A percentile compares a stretch with the other conserved stretches of the same genome.
Evolutionary conservation across 2,113 vertebrate species (phyloP).

Genomic region (Xerus inauris): DNA sequence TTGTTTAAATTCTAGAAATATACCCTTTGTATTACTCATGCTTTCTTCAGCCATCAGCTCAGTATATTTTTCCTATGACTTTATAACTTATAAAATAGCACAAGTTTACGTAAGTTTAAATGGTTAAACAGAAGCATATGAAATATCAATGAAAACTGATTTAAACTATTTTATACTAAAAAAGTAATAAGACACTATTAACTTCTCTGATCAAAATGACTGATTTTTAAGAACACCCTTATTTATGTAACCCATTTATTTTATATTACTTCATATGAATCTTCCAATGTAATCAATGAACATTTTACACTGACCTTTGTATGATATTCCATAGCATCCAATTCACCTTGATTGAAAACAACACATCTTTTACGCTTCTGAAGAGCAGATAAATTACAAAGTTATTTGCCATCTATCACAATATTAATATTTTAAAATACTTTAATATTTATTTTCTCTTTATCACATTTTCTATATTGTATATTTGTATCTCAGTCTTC

Average conservation of each 20-base stretch:
- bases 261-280: constrained; percentile 19
- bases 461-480: neutral
- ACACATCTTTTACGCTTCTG: constrained; percentile 91
- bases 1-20: constrained; percentile 23
- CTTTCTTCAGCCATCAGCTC: neutral
- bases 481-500: neutral
- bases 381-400: constrained; percentile 47
- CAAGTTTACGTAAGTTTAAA: neutral
- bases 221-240: constrained; percentile 34
- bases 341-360: constrained; percentile 93
- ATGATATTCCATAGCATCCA: constrained; percentile 92
- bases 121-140: neutral
- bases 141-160: neutral
- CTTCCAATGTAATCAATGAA: constrained; percentile 5
- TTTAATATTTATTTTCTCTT: neutral
- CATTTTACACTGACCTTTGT: constrained; percentile 87
- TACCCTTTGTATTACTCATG: neutral
- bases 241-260: neutral
- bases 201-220: constrained; percentile 12
- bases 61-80: neutral
- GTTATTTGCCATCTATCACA: neutral
- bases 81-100: neutral
- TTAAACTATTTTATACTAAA: constrained; percentile 5
- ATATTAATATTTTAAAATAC: constrained; percentile 20
- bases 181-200: constrained; percentile 23